Conservation (phyloP, 2,113 vertebrate species). For the Thunnus thynnus region DNA sequence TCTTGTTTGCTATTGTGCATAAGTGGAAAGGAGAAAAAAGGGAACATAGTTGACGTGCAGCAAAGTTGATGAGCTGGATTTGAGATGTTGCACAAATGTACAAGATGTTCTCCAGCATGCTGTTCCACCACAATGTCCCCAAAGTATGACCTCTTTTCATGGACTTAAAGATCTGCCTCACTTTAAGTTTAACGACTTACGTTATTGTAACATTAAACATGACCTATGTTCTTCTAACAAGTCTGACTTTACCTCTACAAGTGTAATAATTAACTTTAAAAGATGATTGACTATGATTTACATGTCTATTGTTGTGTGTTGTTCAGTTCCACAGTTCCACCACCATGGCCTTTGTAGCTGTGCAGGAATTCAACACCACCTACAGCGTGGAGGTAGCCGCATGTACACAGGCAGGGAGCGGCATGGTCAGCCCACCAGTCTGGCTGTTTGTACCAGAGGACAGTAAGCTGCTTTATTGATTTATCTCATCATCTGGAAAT, state of each 20-base stretch:
- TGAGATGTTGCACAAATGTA: conserved; percentile 32
- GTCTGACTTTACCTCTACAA: conserved; percentile 8
- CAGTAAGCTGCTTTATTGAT: conserved; percentile 82
- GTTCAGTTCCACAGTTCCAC: conserved; percentile 78
- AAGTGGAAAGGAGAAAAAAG: background rate
- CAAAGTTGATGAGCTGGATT: conserved; percentile 15
- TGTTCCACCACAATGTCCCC: background rate
- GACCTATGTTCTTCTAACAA: background rate
- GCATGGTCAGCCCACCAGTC: conserved; percentile 87
- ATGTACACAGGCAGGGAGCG: conserved; percentile 89
- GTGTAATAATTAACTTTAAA: conserved; percentile 30
- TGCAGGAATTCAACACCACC: conserved; percentile 87
- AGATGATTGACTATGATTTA: background rate
- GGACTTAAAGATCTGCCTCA: background rate
- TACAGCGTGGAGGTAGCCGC: conserved; percentile 91
- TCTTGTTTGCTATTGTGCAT: background rate
- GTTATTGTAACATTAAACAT: conserved; percentile 17
- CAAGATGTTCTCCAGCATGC: conserved; percentile 19
- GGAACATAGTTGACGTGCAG: background rate
- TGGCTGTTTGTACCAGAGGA: conserved; percentile 84
- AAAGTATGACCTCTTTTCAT: background rate
- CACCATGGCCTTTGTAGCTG: conserved; percentile 62
- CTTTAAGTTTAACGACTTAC: conserved; percentile 19
- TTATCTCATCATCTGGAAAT: conserved; percentile 45
- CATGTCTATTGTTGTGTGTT: conserved; percentile 32